Evolutionary conservation across 2,113 vertebrate genomes (phyloP), one percentile per base, ranked within the genome.

Genomic region (Rattus rattus): DNA sequence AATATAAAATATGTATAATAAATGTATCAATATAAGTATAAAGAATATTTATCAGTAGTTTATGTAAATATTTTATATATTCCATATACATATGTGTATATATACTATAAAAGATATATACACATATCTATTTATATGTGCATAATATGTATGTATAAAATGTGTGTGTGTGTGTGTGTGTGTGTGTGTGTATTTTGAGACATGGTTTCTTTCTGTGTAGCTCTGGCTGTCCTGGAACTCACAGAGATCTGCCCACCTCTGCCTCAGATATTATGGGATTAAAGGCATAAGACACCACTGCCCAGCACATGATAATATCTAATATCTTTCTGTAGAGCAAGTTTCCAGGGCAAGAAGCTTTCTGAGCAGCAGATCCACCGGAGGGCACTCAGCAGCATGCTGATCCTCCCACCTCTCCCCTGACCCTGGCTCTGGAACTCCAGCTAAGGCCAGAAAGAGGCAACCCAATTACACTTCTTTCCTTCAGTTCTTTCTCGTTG

Each of bases 321-420:
- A 65, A 30, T 91, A n/a, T 52, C 77, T 92, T 96, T 94, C 77
- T 30, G 76, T 33, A 92, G 33, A 77, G 83, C 56, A 77, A 77
- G 59, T 80, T 84, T 49, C 59, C 5, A 70, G 69, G 10, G 11
- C 39, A 1, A 63, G 73, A 69, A 90, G 49, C 49, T 11, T 12
- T 86, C 56, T 96, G 76, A 49, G 52, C 20, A 85, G 61, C 88
- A 63, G 54, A 92, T 70, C 72, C 75, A 81, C 59, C 81, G 2
- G 36, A 85, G 22, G n/a, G 63, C 47, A 49, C 28, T 14, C 75
- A 88, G 9, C 30, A 80, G 22, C n/a, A 39, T 63, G 61, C 39
- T 30, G 47, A 65, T 5, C 17, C 49, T 30, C 49, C 83, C 33
- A 12, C 12, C 12, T 36, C 52, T 22, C 36, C 20, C 52, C 33